A percentile compares a stretch with the other conserved stretches of the same genome.
These are phyloP conservation scores for Pseudochromis fuscus DNA, from an alignment of 2,797 vertebrate species.

Conservation along the genomic window DNA sequence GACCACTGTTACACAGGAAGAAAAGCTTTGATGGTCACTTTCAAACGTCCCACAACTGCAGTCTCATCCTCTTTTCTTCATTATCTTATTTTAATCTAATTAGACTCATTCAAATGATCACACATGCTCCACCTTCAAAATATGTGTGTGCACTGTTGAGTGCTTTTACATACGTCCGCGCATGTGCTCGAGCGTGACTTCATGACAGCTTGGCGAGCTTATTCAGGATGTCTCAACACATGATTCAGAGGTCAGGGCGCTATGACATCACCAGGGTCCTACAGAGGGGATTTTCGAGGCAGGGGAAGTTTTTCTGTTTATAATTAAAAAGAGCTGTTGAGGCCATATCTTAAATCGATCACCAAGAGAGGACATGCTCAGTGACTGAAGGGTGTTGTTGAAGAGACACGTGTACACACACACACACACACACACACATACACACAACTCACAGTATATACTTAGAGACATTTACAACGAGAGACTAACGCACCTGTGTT, in stretches of 20 bases:
- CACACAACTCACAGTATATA: not conserved
- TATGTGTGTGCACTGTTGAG: not conserved
- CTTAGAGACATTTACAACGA: no score
- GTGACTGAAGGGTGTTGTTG: conserved; percentile 27
- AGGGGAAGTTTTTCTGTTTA: conserved; percentile 63
- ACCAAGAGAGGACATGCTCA: conserved; percentile 25
- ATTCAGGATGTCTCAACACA: conserved; percentile 46
- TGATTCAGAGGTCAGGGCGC: conserved; percentile 68
- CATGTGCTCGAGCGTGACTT: conserved; percentile 17
- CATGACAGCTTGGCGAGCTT: conserved; percentile 44
- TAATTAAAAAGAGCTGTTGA: conserved; percentile 65
- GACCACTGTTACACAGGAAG: conserved; percentile 48
- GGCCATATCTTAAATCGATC: conserved; percentile 66
- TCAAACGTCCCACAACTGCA: conserved; percentile 16
- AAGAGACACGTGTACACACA: conserved; percentile 21
- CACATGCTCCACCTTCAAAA: not conserved
- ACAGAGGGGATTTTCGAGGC: conserved; percentile 54
- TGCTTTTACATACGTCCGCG: not conserved
- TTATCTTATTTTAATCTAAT: conserved; percentile 38
- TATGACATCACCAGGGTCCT: conserved; percentile 74
- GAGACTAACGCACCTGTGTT: no score
- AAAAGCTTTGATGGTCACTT: conserved; percentile 41
- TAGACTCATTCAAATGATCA: not conserved
- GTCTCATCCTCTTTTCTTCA: conserved; percentile 23
- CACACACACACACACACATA: not conserved